These are phyloP conservation scores for Spatulosminthurus flaviceps DNA, from an alignment of 2,888 invertebrate genomes.

Conservation along the genomic window DNA sequence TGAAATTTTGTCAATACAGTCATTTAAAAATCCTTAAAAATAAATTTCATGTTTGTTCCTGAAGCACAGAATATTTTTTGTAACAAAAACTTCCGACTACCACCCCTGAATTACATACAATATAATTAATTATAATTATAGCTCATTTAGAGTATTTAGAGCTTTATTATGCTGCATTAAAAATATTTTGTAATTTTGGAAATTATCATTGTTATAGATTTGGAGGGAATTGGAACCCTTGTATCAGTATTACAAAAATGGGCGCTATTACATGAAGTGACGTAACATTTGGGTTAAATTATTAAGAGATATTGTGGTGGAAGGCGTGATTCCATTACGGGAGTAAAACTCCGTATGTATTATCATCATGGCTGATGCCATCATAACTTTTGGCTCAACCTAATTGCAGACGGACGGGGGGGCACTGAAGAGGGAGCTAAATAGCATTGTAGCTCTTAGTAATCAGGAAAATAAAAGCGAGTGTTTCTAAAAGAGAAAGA, in stretches of 20 bases:
- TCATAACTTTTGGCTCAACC: not conserved
- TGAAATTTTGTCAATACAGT: no score
- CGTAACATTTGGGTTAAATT: not conserved
- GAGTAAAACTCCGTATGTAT: not conserved
- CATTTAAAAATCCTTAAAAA: no score
- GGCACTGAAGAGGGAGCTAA: slow-evolving; percentile 18
- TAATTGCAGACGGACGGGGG: slow-evolving; percentile 7
- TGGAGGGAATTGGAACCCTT: no score
- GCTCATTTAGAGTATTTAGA: no score
- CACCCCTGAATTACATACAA: no score
- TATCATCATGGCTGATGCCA: not conserved
- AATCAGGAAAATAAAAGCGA: slow-evolving; percentile 10
- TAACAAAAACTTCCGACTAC: no score
- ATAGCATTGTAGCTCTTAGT: not conserved
- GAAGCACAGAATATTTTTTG: no score
- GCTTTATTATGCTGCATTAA: no score
- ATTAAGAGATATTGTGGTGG: not conserved
- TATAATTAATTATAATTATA: no score
- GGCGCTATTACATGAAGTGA: not conserved
- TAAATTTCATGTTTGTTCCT: no score
- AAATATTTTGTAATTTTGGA: no score
- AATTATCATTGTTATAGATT: no score
- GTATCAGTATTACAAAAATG: not conserved
- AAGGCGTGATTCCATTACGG: slow-evolving; percentile 1
- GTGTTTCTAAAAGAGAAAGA: slow-evolving; percentile 16